phyloP scores from a whole-genome alignment of 2,113 vertebrate species.

The Agapornis roseicollis region DNA sequence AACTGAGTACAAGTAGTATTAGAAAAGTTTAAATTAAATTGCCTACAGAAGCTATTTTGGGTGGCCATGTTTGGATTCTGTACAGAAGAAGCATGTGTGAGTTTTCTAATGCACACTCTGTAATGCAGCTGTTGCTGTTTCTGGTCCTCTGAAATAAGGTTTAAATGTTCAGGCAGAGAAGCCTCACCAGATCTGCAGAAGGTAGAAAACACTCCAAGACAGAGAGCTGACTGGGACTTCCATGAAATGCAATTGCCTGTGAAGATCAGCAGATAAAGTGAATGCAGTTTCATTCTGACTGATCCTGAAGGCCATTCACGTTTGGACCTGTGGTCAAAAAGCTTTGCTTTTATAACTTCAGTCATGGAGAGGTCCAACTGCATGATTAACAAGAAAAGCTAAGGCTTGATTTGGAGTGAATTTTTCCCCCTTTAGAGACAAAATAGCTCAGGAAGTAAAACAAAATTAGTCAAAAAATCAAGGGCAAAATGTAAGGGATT shows the following conservation, averaged over 20 bases:
- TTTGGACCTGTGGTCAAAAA: not conserved
- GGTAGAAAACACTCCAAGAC: not conserved
- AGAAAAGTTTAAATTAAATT: not conserved
- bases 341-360: not conserved
- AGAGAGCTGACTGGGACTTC: not conserved
- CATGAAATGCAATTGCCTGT: not conserved
- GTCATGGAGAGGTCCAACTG: not conserved
- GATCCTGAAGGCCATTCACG: not conserved
- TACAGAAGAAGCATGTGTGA: not conserved
- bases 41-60: not conserved
- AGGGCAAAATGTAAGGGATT: not conserved
- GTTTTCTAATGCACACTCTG: not conserved
- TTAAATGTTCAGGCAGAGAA: not conserved
- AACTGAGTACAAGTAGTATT: not conserved
- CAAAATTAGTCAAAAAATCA: conserved; percentile 7
- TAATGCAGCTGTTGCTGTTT: not conserved
- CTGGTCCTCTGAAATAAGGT: not conserved
- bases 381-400: not conserved
- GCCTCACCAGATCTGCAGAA: not conserved
- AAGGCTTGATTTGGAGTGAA: not conserved
- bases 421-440: not conserved
- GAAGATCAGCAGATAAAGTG: not conserved
- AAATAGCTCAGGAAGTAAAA: not conserved
- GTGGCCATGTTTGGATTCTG: not conserved
- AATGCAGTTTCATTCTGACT: not conserved